These are phyloP conservation scores for Ctenicera cuprea DNA, from an alignment of 2,888 invertebrate genomes.

Conservation along the genomic window DNA sequence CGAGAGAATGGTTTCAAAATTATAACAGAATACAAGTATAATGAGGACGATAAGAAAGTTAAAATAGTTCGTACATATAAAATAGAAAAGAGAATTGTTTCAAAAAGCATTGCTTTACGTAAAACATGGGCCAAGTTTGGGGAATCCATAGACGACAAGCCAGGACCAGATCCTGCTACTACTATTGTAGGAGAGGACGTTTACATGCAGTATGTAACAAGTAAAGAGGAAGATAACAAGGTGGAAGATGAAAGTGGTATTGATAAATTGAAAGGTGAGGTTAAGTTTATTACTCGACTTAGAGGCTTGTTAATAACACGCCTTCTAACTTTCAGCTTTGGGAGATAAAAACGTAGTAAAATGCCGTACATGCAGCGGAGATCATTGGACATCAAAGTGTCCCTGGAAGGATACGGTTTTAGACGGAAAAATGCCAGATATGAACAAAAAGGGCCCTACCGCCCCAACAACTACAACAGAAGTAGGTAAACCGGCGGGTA, in stretches of 20 bases:
- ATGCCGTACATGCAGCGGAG: constrained; percentile 94
- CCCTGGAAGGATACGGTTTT: constrained; percentile 96
- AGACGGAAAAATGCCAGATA: constrained; percentile 78
- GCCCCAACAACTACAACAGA: constrained; percentile 54
- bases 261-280: constrained; percentile 82
- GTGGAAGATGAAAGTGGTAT: constrained; percentile 88
- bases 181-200: constrained; percentile 98
- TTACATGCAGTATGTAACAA: constrained; percentile 93
- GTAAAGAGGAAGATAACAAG: constrained; percentile 91
- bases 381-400: constrained; percentile 99
- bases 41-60: constrained; percentile 93
- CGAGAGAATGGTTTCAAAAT: constrained; percentile 92
- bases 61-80: constrained; percentile 93
- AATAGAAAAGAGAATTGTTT: constrained; percentile 92
- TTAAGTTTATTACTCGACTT: not conserved
- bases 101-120: constrained; percentile 93
- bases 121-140: constrained; percentile 98
- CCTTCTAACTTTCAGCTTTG: constrained; percentile 58
- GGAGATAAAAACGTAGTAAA: constrained; percentile 84
- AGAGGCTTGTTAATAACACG: not conserved
- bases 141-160: constrained; percentile 90
- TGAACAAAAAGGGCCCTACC: constrained; percentile 70
- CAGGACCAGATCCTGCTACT: constrained; percentile 99
- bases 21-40: constrained; percentile 93
- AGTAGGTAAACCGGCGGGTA: constrained; percentile 69